phyloP scores from a whole-genome alignment of 2,888 invertebrate genomes.

The Chironomus tentans region DNA sequence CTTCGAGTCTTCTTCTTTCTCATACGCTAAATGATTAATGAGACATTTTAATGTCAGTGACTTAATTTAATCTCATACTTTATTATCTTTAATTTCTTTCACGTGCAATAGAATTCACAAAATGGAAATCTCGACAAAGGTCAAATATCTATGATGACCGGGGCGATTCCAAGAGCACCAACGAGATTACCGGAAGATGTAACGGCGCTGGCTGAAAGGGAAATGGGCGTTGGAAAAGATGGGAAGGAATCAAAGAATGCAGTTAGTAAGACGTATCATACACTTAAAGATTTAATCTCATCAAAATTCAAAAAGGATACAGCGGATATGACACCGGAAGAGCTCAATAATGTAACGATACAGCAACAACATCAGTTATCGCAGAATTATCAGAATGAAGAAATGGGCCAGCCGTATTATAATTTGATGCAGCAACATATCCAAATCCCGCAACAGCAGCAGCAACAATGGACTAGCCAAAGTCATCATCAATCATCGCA shows the following conservation, averaged over 20 bases:
- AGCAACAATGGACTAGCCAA: slow-evolving; percentile 30
- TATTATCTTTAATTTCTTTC: not conserved
- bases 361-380: slow-evolving; percentile 27
- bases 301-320: slow-evolving; percentile 60
- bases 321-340: slow-evolving; percentile 44
- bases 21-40: no score
- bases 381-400: slow-evolving; percentile 22
- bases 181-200: slow-evolving; percentile 42
- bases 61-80: no score
- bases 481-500: slow-evolving; percentile 28
- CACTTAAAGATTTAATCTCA: slow-evolving; percentile 74
- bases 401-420: slow-evolving; percentile 10
- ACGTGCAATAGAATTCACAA: slow-evolving; percentile 4
- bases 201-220: slow-evolving; percentile 50
- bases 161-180: slow-evolving; percentile 42
- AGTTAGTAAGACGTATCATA: slow-evolving; percentile 71
- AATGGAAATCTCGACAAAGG: slow-evolving; percentile 32
- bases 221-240: slow-evolving; percentile 47
- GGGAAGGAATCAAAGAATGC: slow-evolving; percentile 46
- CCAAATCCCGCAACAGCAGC: slow-evolving; percentile 31
- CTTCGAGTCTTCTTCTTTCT: no score
- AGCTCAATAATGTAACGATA: slow-evolving; percentile 36
- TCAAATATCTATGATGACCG: slow-evolving; percentile 30
- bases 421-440: slow-evolving; percentile 24
- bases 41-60: no score